Base-by-base conservation (phyloP, 2,797 vertebrate species). In the Sparus aurata region DNA sequence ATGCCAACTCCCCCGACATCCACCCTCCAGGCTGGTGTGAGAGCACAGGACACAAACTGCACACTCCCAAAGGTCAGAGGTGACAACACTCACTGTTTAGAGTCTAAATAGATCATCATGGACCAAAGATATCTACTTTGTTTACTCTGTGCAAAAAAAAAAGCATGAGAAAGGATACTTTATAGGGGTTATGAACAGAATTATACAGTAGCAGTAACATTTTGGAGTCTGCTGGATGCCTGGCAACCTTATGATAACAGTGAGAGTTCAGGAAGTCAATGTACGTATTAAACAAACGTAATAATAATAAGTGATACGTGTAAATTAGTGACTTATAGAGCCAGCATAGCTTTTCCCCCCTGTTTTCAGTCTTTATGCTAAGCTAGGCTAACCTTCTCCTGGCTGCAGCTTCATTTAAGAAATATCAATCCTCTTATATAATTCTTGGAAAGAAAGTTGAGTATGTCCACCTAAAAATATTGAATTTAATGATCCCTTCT, bases 1-100 rank as follows among this genome's bases (percentile, higher is more conserved):
- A 99, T 1, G 97, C 96, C 53, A 97, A 97, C 91, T 98, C 97
- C 18, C 95, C 97, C 0, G 97, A 99, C 91, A 96, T 99, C 90
- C 97, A 99, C 79, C 95, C 96, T 0, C 93, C 96, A 1, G 97
- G 98, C 85, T 99, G 98, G 98, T 98, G 97, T 83, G 98, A 99
- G 91, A 97, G 96, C 93, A 99, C 97, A 0, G 96, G 96, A 25
- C 98, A 99, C 94, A 99, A 97, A 83, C 95, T 99, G 70, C 97
- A 99, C 91, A 98, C 97, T 47, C 98, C 98, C 0, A 99, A 98
- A 98, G 98, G 98, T 99, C 74, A 91, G 90, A 80, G 55, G 65
- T 84, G 66, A 85, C 18, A 25, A 23, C n/a, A 2, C 52, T 59
- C 10, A 27, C 25, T 5, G 59, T 23, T 23, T 6, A 55, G 3